Evolutionary conservation across 2,797 vertebrate species (phyloP), one percentile per base, ranked within the genome.

Genomic region (Yasuhikotakia modesta): DNA sequence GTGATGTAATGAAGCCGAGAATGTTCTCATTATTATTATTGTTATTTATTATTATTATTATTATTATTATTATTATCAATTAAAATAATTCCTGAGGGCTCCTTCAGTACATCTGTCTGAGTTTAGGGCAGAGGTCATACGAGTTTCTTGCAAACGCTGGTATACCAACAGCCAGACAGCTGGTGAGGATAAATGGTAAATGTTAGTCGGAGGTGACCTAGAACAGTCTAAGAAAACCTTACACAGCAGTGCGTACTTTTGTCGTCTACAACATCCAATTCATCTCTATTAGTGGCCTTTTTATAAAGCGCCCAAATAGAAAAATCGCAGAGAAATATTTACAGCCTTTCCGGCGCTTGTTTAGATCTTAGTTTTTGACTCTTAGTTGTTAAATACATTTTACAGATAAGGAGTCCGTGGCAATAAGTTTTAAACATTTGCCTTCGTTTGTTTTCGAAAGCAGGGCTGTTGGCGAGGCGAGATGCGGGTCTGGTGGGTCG

Each of bases 231-330:
- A n/a, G n/a, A n/a, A n/a, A n/a, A n/a, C n/a, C n/a, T n/a, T n/a
- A n/a, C n/a, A n/a, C n/a, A n/a, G n/a, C n/a, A n/a, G n/a, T n/a
- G n/a, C n/a, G n/a, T n/a, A n/a, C n/a, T n/a, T n/a, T n/a, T n/a
- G n/a, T n/a, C n/a, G n/a, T n/a, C n/a, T n/a, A 24, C 76, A 50
- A 75, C 76, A 67, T 45, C 65, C 39, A 50, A 58, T 72, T 58
- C 17, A 48, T 27, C 39, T 48, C 17, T 73, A 43, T 39, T 73
- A 60, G 50, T n/a, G 57, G 53, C 70, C 58, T 73, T 39, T 60
- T n/a, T 39, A 57, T 57, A 22, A 57, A 57, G 24, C 17, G 13
- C 13, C 35, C 35, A 39, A 39, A 55, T 21, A 55, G n/a, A 27
- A 2, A 46, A 58, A 43, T 46, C 32, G 55, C 24, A 35, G 11